Evolutionary conservation across 2,797 vertebrate species (phyloP), one percentile per base, ranked within the genome.

Genomic region (Microhierax caerulescens): DNA sequence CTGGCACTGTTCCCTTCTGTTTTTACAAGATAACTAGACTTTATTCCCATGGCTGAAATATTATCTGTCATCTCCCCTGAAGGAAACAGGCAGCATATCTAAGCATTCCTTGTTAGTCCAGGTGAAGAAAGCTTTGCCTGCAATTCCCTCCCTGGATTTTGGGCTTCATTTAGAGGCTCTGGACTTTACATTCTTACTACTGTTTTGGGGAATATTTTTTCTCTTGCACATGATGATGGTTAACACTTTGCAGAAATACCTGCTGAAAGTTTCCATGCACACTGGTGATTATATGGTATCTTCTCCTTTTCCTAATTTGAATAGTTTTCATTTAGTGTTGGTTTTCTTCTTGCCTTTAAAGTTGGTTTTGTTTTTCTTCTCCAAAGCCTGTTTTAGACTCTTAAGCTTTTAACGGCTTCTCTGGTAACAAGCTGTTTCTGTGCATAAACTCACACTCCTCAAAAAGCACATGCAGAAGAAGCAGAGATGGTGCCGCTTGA

Each of bases 1-100:
- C 95, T 97, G 96, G 97, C 93, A 4, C 90, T 93, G 68, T 91
- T 97, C 95, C 96, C 96, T 85, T 50, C 75, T 87, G 73, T 92
- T 96, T 95, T 95, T 70, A 73, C 79, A 47, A 86, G 86, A 97
- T 94, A 92, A 73, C 81, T 88, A 93, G 74, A 64, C 56, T 94
- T 93, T 78, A 78, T 87, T 98, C 82, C 80, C 93, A 78, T 79
- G 89, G 61, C 73, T 97, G 72, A 89, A 95, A 45, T 91, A 53
- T 56, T 95, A 92, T 91, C 93, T 94, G 73, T 80, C 69, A 68
- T 94, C 94, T 93, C 48, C 89, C 76, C 81, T 82, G 59, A 70
- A 90, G 90, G 88, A 92, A 94, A 28, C 56, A 59, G 51, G 78
- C 87, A 80, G 65, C 24, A 37, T 76, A 65, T 68, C 92, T 88